phyloP scores from a whole-genome alignment of 2,888 invertebrate genomes.

The Hypena proboscidalis region DNA sequence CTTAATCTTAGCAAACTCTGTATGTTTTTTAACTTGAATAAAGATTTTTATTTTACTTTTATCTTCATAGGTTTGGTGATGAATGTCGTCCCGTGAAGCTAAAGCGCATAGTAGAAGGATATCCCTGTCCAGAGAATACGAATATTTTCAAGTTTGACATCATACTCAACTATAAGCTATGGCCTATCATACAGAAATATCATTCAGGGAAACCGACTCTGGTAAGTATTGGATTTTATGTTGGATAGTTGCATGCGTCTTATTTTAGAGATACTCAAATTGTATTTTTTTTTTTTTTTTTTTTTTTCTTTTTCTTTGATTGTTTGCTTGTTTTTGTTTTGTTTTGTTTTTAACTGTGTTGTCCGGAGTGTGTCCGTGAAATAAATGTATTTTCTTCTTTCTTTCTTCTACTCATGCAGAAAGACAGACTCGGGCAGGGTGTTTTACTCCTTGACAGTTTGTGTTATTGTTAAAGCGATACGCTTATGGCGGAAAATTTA shows the following conservation, averaged over 20 bases:
- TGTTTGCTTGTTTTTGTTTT: not conserved
- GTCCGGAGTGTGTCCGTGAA: too few species aligned
- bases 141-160: conserved; percentile 91
- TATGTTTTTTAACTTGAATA: not conserved
- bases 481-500: too few species aligned
- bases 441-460: not conserved
- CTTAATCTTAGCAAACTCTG: too few species aligned
- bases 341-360: too few species aligned
- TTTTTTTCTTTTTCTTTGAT: not conserved
- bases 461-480: too few species aligned
- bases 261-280: not conserved
- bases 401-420: too few species aligned
- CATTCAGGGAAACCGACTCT: conserved; percentile 90
- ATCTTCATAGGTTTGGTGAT: conserved; percentile 87
- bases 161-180: conserved; percentile 90
- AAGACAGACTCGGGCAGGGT: too few species aligned
- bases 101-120: conserved; percentile 90
- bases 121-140: conserved; percentile 82
- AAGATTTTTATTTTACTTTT: not conserved
- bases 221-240: conserved; percentile 66
- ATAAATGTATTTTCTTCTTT: too few species aligned
- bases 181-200: conserved; percentile 88
- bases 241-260: not conserved
- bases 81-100: conserved; percentile 90
- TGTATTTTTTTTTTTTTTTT: not conserved